Base-by-base conservation (phyloP, 2,888 invertebrate species). In the Mythimna ferrago region DNA sequence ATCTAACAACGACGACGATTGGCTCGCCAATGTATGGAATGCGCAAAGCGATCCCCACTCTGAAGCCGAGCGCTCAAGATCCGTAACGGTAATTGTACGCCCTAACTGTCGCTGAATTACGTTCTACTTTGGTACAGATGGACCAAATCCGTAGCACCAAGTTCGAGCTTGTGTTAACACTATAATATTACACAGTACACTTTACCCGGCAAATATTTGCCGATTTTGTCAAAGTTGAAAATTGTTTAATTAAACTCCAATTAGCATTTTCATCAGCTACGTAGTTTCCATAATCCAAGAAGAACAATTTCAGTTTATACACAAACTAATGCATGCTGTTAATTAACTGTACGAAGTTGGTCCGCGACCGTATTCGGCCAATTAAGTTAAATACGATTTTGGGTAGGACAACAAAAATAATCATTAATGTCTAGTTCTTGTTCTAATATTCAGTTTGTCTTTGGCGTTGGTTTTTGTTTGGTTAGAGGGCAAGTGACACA, bases 361-460 rank as follows among this genome's bases (percentile, higher is more conserved):
- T 72, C 79, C 70, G 85, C 60, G 74, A 80, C 71, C 73, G 69
- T 69, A 62, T 81, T 81, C 78, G 77, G 76, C 70, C 80, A 84
- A 84, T 87, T 87, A 85, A 73, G 77, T 76, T 86, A 83, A 86
- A 80, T 68, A 80, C 75, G 66, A 73, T 81, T 83, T 81, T 56
- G 70, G 72, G 57, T 70, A 54, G 60, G 66, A 71, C 58, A 76
- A 82, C 73, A 74, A 77, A 71, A 71, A 76, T 83, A 58, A 73
- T 73, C 10, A 73, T 68, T 71, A 66, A 60, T 66, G 10, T 64
- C 3, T 56, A 57, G 71, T 64, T 70, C 48, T 61, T 66, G 61
- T 57, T 71, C 56, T 61, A 53, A 44, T 53, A 57, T 74, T 57
- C 35, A 41, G 65, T 78, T 70, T 80, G 66, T 60, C 65, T 75